Base-by-base conservation (phyloP, 2,888 invertebrate species). In the Spodoptera picta region DNA sequence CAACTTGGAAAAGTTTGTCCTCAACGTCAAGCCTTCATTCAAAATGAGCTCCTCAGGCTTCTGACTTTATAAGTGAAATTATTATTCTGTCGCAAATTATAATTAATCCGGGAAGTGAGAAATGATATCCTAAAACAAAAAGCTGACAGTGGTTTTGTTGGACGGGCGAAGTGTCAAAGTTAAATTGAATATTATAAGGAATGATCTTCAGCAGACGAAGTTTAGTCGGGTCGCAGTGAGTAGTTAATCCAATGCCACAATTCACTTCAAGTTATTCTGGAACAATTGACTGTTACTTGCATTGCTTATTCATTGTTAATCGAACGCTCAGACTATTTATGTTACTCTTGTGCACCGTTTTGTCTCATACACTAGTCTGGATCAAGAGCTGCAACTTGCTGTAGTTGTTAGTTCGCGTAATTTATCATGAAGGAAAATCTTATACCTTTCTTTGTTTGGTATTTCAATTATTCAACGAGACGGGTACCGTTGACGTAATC, bases 111-210 rank as follows among this genome's bases (percentile, higher is more conserved):
- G 67, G 66, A 83, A 84, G 81, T 83, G 81, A 80, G 79, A 83
- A 89, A 84, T 83, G 83, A 86, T 86, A 85, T 84, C 75, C 80
- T 80, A 75, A 87, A 86, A 87, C 88, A 90, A 91, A 92, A 91
- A 89, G 87, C 90, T 87, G 86, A 84, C 90, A 87, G 85, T 87
- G 92, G 91, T 91, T 91, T 88, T 87, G 89, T 90, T 86, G 86
- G 90, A 90, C 87, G 88, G 83, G 87, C 85, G 84, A 93, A 94
- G 93, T 93, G 94, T 94, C 94, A 93, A 94, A 94, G 93, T 94
- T 94, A 93, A 94, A 94, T 94, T 94, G 94, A 94, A 94, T 94
- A 93, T 94, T 94, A 93, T 90, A 89, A 89, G 86, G 90, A 93
- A 91, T 94, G 93, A 94, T 94, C 92, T 91, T 79, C 75, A 79